Percentiles rank a stretch among this genome's conserved stretches.
Evolutionary conservation across 2,113 vertebrate species (phyloP).

Genomic region (Tachycineta bicolor): DNA sequence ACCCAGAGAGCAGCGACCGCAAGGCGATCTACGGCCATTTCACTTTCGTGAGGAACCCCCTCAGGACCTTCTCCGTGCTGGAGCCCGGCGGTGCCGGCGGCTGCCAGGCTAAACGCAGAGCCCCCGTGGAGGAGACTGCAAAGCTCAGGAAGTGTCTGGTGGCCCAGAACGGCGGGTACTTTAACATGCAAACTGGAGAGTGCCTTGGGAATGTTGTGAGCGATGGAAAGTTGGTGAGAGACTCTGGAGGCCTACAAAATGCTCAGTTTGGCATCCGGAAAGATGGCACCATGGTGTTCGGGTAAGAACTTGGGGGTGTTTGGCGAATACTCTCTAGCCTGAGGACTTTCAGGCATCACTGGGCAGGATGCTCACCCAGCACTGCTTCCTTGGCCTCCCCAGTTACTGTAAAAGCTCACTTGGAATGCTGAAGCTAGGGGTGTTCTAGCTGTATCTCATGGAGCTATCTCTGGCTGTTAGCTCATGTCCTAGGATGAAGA

Average conservation of each 20-base stretch:
- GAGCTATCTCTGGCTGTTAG: not conserved
- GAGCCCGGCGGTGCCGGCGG: slow-evolving; percentile 84
- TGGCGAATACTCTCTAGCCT: not conserved
- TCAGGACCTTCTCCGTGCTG: slow-evolving; percentile 85
- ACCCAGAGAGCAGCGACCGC: rapidly evolving
- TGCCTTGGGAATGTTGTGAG: slow-evolving; percentile 93
- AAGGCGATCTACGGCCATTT: slow-evolving; percentile 82
- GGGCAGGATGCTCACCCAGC: not conserved
- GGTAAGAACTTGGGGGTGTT: slow-evolving; percentile 77
- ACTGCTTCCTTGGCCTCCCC: not conserved
- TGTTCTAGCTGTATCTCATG: not conserved
- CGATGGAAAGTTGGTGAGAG: slow-evolving; percentile 75
- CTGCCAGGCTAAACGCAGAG: slow-evolving; percentile 68
- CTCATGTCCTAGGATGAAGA: not conserved
- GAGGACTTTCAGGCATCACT: not conserved
- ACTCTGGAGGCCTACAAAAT: slow-evolving; percentile 86
- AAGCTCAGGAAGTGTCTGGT: slow-evolving; percentile 74
- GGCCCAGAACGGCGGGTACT: slow-evolving; percentile 93
- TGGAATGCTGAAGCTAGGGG: not conserved
- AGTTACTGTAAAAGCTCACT: not conserved
- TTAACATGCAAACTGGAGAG: slow-evolving; percentile 46
- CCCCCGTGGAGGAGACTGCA: slow-evolving; percentile 80
- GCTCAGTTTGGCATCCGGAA: slow-evolving; percentile 93
- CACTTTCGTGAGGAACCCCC: slow-evolving; percentile 81
- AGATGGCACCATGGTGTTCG: slow-evolving; percentile 91